Evolutionary conservation across 2,797 vertebrate genomes (phyloP), one percentile per base, ranked within the genome.

Genomic region (Chelon auratus): DNA sequence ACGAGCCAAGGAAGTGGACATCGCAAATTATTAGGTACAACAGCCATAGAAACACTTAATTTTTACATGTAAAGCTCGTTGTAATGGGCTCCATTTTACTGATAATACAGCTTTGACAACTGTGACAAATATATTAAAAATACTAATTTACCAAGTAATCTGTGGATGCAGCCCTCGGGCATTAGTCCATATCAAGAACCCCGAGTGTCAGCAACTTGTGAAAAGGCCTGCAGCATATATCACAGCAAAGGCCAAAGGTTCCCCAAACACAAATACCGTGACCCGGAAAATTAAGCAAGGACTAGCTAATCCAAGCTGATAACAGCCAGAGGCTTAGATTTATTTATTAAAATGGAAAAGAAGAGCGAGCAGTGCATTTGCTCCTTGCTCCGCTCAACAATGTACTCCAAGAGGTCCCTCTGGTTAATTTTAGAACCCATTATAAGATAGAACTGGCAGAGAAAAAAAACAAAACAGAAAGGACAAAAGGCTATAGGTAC

Each of bases 241-340:
- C 0, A 14, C 26, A 76, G 51, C 33, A 88, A 87, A 91, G 84
- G 87, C 90, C 81, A 77, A 33, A 39, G 48, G 61, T 48, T 65
- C 55, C 69, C 68, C 63, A 65, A 75, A 77, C 57, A 78, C 48
- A 82, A 75, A 84, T 15, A 63, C 11, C 18, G 43, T 70, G 65
- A 79, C 52, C 58, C 5, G 1, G 1, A 52, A 72, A 82, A 73
- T 11, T 3, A 57, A 61, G 14, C n/a, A 63, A 60, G 24, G 45
- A 68, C 66, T 43, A 42, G 26, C 54, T 77, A 42, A 80, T 87
- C 62, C 56, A 37, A 69, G 62, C 50, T 64, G 63, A 75, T 67
- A 54, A 67, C 33, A 56, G 65, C 63, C 71, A 39, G 60, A 70
- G 69, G 63, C 47, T 33, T 10, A 14, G 9, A 54, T 42, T 61